Evolutionary conservation across 2,797 vertebrate genomes (phyloP), one percentile per base, ranked within the genome.

Genomic region (Oophaga sylvatica): DNA sequence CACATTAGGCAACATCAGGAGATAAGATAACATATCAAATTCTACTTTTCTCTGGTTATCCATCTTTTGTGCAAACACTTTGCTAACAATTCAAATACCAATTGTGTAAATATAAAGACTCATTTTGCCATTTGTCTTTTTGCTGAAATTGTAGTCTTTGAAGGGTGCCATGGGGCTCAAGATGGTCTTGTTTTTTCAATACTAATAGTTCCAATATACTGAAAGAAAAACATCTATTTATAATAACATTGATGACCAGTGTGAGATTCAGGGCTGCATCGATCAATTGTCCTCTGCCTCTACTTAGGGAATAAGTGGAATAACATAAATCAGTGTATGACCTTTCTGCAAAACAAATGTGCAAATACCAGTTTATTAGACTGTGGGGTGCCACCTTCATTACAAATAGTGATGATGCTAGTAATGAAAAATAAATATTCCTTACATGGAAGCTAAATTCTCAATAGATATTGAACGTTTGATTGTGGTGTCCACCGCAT

Each of bases 1-100:
- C 86, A 78, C 86, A 77, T 83, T 83, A 83, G 80, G 15, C 35
- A 59, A 77, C 80, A 87, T 87, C n/a, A 81, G 45, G 31, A 83
- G 80, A 87, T 87, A 83, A 78, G 71, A 65, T 80, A 48, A 12
- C 75, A 81, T 59, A 63, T 63, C 68, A 65, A 67, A 80, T 41
- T 57, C 20, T 81, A n/a, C 31, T 35, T 70, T 79, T 26, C 15
- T 73, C 26, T 71, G 29, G 9, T 71, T 83, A 83, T 41, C 26
- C n/a, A 48, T 77, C 59, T 83, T n/a, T 77, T 57, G 41, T 78
- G 45, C 22, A 87, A 82, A 67, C 86, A 82, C 29, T 82, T 87
- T 31, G 86, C 29, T 87, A 31, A 87, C 80, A 67, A 56, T n/a
- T 77, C 35, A 83, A 83, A 83, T 57, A 59, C 12, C 20, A 2